Base-by-base conservation (phyloP, 2,888 invertebrate species). In the Tholera decimalis region DNA sequence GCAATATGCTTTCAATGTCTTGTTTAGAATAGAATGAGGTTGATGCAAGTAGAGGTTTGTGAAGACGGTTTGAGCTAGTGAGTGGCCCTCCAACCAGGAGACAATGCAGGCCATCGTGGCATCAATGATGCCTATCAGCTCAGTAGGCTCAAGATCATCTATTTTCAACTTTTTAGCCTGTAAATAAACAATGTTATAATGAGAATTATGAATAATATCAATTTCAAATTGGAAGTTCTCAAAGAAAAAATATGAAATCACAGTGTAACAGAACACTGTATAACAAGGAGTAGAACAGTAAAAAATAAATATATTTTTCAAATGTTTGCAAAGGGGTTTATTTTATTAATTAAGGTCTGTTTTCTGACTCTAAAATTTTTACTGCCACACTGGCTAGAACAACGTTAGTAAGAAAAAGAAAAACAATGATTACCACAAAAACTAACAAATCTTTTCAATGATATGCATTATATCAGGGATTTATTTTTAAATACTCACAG, bases 1-100 rank as follows among this genome's bases (percentile, higher is more conserved):
- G 85, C 98, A 98, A 91, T 99, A 99, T 0, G 98, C 97, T 90
- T 97, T 98, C 70, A 99, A 93, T 7, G 97, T 96, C 87, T 97
- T 97, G 87, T 99, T 98, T 79, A 97, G 96, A 71, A 99, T 98
- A 69, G 97, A 96, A 84, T 97, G 97, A 0, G 99, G 99, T 78
- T 98, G 98, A 90, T 99, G 99, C 39, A 99, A 95, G 89, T 99
- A 99, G 26, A 99, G 96, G 91, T 99, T 99, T 28, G 99, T 99
- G 89, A 99, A 99, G 9, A 99, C 98, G 1, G 99, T 99, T 95
- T 99, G 99, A 7, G 99, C 99, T 77, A 99, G 96, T 0, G 98
- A 99, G 88, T 99, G 98, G 0, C 99, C 99, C 92, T 99, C 99
- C 18, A 99, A 91, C 99, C 99, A 99, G 0, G 99, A 99, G 0